Evolutionary conservation across 2,113 vertebrate species (phyloP).

Genomic region (Xiphorhynchus elegans): DNA sequence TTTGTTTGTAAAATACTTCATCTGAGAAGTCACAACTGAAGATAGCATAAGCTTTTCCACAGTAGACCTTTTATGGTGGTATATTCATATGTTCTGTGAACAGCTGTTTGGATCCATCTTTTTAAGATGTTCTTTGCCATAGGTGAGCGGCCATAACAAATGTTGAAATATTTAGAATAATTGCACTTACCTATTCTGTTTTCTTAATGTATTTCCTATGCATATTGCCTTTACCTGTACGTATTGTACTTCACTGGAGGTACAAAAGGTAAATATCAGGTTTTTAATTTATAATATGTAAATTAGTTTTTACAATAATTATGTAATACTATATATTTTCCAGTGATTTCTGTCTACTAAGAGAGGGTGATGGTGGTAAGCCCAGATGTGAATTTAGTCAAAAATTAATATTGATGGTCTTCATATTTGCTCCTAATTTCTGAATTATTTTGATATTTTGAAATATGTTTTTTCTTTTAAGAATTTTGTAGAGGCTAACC

Average conservation of each 20-base stretch:
- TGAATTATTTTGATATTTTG: neutral
- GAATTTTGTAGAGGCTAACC: neutral
- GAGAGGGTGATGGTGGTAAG: neutral
- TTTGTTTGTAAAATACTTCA: neutral
- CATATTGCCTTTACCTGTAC: constrained; percentile 7
- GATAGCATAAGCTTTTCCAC: neutral
- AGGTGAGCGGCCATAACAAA: neutral
- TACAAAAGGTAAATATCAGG: neutral
- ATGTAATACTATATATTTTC: neutral
- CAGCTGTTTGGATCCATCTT: constrained; percentile 16
- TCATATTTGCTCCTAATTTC: neutral
- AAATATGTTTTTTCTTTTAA: neutral
- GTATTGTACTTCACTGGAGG: neutral
- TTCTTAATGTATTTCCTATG: constrained; percentile 14
- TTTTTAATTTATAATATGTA: neutral
- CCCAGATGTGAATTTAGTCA: neutral
- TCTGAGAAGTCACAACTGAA: constrained; percentile 1
- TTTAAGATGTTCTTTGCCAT: constrained; percentile 11
- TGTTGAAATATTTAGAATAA: neutral
- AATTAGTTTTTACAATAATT: neutral
- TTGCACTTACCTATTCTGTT: constrained; percentile 24
- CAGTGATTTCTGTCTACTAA: neutral
- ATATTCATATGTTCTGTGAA: constrained; percentile 34
- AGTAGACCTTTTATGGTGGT: neutral
- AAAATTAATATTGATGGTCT: neutral